Conservation (phyloP, 2,888 invertebrate genomes). For the Lysandra coridon region DNA sequence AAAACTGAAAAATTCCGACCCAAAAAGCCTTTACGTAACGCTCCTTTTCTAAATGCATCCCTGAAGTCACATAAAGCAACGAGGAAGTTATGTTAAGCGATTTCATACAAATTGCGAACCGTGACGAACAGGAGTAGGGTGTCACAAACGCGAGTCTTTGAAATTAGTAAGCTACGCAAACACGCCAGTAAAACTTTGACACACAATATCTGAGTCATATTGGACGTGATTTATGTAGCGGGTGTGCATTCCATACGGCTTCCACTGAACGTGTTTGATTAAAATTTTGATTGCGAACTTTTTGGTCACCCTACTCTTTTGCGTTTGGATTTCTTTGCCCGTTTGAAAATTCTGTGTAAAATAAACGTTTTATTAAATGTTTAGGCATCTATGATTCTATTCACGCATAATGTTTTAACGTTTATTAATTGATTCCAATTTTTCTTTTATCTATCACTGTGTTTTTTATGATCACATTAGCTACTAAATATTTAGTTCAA, state of each 20-base stretch:
- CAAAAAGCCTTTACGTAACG: background rate
- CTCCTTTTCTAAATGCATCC: background rate
- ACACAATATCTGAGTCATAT: slow-evolving; percentile 23
- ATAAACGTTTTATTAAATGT: background rate
- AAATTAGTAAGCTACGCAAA: slow-evolving; percentile 22
- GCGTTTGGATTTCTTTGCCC: slow-evolving; percentile 10
- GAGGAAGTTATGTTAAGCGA: slow-evolving; percentile 13
- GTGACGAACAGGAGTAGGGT: slow-evolving; percentile 1
- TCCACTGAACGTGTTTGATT: slow-evolving; percentile 22
- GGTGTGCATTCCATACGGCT: slow-evolving; percentile 17
- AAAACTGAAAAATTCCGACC: background rate
- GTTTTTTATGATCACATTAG: background rate
- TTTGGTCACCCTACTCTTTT: slow-evolving; percentile 20
- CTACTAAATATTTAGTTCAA: background rate
- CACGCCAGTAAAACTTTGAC: slow-evolving; percentile 24
- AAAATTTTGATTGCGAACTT: slow-evolving; percentile 19
- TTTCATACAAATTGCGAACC: slow-evolving; percentile 12
- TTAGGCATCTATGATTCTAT: background rate
- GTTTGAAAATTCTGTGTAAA: background rate
- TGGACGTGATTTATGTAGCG: slow-evolving; percentile 15
- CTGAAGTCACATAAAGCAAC: background rate
- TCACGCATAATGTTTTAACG: background rate
- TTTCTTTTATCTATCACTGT: background rate
- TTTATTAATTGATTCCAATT: background rate
- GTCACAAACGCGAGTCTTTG: slow-evolving; percentile 1